A percentile compares a stretch with the other conserved stretches of the same genome.
These are phyloP conservation scores for Ceratotherium simum DNA, from an alignment of 2,113 vertebrate genomes.

Conservation along the genomic window DNA sequence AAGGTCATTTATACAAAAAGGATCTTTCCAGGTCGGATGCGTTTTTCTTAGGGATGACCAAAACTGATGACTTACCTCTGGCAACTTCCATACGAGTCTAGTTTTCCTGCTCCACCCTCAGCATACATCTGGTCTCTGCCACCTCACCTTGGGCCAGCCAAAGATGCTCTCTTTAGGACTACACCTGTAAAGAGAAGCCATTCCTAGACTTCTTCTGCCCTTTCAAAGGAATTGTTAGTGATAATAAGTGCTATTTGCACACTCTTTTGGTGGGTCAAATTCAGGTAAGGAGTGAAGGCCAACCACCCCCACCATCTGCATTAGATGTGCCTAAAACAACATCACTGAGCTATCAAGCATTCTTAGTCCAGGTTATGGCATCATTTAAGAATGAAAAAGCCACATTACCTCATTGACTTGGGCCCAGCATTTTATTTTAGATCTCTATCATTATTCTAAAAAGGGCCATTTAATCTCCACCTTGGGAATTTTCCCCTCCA, in stretches of 20 bases:
- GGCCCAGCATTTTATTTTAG: background rate
- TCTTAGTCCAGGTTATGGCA: background rate
- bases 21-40: background rate
- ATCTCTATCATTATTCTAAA: background rate
- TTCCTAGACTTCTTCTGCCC: background rate
- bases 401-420: background rate
- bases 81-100: background rate
- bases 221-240: background rate
- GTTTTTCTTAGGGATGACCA: background rate
- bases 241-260: background rate
- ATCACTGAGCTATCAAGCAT: constrained; percentile 22
- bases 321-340: constrained; percentile 33
- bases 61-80: background rate
- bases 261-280: background rate
- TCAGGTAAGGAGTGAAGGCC: constrained; percentile 24
- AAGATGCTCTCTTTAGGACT: background rate
- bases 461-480: background rate
- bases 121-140: background rate
- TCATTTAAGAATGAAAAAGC: constrained; percentile 12
- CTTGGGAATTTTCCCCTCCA: background rate
- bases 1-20: background rate
- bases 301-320: background rate
- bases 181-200: background rate
- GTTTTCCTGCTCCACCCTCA: background rate
- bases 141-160: background rate